phyloP scores from a whole-genome alignment of 2,113 vertebrate genomes.

The Erythrocercus mccallii region DNA sequence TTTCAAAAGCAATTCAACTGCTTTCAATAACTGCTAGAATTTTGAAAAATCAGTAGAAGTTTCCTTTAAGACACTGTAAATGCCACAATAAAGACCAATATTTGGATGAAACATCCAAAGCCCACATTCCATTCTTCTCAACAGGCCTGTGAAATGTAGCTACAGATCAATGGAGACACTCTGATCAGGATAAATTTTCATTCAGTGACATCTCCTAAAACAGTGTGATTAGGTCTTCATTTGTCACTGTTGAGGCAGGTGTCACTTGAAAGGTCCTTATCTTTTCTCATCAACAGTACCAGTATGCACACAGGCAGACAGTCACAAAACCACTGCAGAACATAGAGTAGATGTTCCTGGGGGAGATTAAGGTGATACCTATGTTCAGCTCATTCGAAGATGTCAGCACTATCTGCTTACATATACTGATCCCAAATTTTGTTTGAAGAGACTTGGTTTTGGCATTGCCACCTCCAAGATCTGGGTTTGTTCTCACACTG shows the following conservation, averaged over 20 bases:
- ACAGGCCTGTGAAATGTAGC: background rate
- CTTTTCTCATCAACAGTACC: background rate
- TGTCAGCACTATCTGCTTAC: background rate
- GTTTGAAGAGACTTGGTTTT: background rate
- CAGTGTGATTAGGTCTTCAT: background rate
- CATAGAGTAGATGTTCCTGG: background rate
- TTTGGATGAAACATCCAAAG: background rate
- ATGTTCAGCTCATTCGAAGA: background rate
- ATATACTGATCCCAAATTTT: background rate
- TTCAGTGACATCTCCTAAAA: background rate
- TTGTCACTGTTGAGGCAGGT: background rate
- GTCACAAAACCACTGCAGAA: background rate
- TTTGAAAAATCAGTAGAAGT: background rate
- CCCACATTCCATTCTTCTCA: background rate
- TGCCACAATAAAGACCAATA: background rate
- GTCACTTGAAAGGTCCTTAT: background rate
- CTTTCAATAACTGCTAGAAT: background rate
- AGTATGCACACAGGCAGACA: rapidly evolving
- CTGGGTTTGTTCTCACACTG: background rate
- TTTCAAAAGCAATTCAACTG: background rate
- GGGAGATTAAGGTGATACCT: background rate
- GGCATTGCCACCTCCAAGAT: background rate
- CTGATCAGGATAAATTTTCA: background rate
- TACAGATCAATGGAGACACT: background rate
- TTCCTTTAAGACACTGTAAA: background rate